phyloP scores from a whole-genome alignment of 2,888 invertebrate species.

The Plagodis pulveraria region DNA sequence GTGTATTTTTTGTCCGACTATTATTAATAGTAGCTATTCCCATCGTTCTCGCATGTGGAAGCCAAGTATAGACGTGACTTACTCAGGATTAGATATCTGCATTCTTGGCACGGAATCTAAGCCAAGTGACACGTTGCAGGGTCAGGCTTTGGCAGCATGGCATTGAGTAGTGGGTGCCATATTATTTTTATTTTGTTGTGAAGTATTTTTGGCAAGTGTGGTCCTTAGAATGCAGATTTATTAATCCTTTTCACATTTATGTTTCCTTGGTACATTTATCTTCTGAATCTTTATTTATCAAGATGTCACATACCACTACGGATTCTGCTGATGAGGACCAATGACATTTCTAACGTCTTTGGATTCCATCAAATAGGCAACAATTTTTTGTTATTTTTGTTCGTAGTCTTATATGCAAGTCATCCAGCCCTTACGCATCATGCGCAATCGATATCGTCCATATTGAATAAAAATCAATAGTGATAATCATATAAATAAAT shows the following conservation, averaged over 20 bases:
- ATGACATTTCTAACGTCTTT: too few relatives aligned
- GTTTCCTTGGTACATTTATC: slow-evolving; percentile 1
- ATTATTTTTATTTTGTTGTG: slow-evolving; percentile 2
- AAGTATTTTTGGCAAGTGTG: slow-evolving; percentile 9
- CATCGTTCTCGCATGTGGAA: slow-evolving; percentile 6
- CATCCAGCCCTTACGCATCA: too few relatives aligned
- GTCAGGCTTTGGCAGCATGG: slow-evolving; percentile 9
- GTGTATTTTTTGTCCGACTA: slow-evolving; percentile 4
- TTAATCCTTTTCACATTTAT: neutral
- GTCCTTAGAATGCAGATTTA: neutral
- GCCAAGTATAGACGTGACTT: slow-evolving; percentile 25
- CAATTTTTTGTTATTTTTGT: too few relatives aligned
- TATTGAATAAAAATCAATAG: too few relatives aligned
- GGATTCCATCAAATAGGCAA: too few relatives aligned
- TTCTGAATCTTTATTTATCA: too few relatives aligned
- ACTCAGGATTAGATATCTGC: slow-evolving; percentile 25
- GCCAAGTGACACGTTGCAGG: slow-evolving; percentile 20
- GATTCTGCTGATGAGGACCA: too few relatives aligned
- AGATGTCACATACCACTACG: too few relatives aligned
- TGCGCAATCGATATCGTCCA: too few relatives aligned
- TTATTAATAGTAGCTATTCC: slow-evolving; percentile 9
- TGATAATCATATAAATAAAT: too few relatives aligned
- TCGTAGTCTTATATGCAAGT: too few relatives aligned
- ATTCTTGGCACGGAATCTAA: slow-evolving; percentile 33
- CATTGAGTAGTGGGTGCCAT: slow-evolving; percentile 5